A percentile compares a stretch with the other conserved stretches of the same genome.
Conservation (phyloP, 2,888 invertebrate species). For the Agrilus cyanescens region DNA sequence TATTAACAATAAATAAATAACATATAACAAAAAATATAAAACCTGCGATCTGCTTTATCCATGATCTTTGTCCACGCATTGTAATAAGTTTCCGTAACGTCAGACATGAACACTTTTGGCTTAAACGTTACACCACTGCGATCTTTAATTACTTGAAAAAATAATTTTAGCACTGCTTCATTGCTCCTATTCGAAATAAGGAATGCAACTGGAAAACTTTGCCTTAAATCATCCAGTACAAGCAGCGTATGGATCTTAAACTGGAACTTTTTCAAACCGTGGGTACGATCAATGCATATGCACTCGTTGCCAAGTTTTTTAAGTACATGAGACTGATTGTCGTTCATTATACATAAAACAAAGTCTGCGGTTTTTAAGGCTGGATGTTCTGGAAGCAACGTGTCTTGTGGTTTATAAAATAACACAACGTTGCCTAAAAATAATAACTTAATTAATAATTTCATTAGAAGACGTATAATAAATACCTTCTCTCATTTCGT, state of each 20-base stretch:
- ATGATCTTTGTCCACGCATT: conserved; percentile 12
- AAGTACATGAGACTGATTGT: conserved; percentile 17
- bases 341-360: conserved; percentile 19
- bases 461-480: no score
- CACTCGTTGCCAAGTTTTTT: conserved; percentile 14
- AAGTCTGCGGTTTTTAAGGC: conserved; percentile 18
- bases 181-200: conserved; percentile 16
- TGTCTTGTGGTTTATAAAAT: conserved; percentile 16
- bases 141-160: conserved; percentile 12
- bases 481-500: conserved; percentile 10
- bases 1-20: no score
- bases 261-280: conserved; percentile 14
- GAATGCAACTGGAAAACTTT: conserved; percentile 18
- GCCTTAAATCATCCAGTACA: conserved; percentile 15
- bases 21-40: conserved; percentile 4
- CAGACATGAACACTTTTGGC: conserved; percentile 13
- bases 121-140: neutral
- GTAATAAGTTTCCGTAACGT: conserved; percentile 9
- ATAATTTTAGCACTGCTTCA: conserved; percentile 7
- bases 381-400: conserved; percentile 8
- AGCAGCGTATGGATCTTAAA: conserved; percentile 17
- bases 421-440: no score
- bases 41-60: conserved; percentile 2
- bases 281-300: conserved; percentile 16
- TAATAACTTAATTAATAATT: no score